Conservation (phyloP, 2,888 invertebrate species). For the Xestia rhomboidea region DNA sequence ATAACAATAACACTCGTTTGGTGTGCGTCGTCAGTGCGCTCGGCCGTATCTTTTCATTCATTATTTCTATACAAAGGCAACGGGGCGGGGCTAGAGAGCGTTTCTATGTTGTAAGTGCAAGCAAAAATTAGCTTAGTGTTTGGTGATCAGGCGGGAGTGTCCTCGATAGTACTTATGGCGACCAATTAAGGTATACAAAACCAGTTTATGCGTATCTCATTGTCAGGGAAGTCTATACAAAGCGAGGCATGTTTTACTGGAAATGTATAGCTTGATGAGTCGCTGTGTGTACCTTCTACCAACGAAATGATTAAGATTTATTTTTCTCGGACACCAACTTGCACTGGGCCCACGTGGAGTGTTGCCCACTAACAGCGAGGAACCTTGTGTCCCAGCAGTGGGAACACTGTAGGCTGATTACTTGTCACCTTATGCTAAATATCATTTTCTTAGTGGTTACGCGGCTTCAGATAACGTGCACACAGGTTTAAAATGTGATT, state of each 20-base stretch:
- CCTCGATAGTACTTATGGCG: not conserved
- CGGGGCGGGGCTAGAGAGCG: too few species aligned
- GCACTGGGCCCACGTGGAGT: not conserved
- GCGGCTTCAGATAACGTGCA: constrained; percentile 41
- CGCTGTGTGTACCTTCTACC: not conserved
- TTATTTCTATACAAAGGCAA: too few species aligned
- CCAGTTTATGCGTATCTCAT: not conserved
- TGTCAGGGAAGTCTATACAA: too few species aligned
- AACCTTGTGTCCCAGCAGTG: not conserved
- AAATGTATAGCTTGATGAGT: too few species aligned
- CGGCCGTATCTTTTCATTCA: too few species aligned
- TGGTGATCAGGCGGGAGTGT: too few species aligned
- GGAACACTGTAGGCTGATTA: not conserved
- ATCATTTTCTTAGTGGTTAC: constrained; percentile 28
- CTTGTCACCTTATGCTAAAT: not conserved
- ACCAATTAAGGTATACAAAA: not conserved
- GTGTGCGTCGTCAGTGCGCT: too few species aligned
- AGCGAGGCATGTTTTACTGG: too few species aligned
- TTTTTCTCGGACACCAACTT: not conserved
- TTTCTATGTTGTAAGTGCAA: too few species aligned
- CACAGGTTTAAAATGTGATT: constrained; percentile 65
- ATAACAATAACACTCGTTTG: too few species aligned
- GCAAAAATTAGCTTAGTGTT: too few species aligned
- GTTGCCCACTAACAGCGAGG: not conserved
- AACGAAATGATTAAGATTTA: not conserved